Evolutionary conservation across 2,797 vertebrate species (phyloP).

Genomic region (Hozukius guyotensis): DNA sequence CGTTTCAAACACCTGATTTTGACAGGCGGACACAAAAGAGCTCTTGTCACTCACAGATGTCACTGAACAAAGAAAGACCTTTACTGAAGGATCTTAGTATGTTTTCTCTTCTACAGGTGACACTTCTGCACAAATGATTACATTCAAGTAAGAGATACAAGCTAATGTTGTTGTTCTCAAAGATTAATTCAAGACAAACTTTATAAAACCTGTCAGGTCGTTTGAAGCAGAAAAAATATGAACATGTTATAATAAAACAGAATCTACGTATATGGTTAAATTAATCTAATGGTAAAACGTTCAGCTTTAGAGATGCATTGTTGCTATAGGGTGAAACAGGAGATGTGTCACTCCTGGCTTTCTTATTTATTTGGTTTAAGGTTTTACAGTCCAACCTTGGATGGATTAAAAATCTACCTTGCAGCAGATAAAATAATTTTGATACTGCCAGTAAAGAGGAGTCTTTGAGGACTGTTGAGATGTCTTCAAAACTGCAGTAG

Average conservation of each 20-base stretch:
- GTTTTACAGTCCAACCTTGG: no score
- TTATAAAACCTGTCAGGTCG: background rate
- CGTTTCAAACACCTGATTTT: constrained; percentile 53
- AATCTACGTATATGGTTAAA: background rate
- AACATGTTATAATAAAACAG: background rate
- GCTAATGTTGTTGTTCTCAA: background rate
- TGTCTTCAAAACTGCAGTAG: no score
- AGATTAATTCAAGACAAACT: background rate
- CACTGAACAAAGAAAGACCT: constrained; percentile 24
- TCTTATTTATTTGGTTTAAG: no score
- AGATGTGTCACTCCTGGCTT: no score
- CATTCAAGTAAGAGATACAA: background rate
- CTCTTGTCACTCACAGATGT: constrained; percentile 50
- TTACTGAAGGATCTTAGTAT: background rate
- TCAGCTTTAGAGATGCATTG: no score
- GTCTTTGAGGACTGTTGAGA: no score
- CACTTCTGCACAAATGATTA: background rate
- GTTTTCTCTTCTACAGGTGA: background rate
- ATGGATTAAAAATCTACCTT: no score
- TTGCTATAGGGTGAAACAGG: no score
- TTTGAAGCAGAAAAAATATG: background rate
- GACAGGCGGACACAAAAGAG: constrained; percentile 40
- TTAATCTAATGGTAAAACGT: background rate
- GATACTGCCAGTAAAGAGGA: no score
- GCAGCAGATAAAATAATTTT: no score